Evolutionary conservation across 2,797 vertebrate species (phyloP), one percentile per base, ranked within the genome.

Genomic region (Squalus acanthias): DNA sequence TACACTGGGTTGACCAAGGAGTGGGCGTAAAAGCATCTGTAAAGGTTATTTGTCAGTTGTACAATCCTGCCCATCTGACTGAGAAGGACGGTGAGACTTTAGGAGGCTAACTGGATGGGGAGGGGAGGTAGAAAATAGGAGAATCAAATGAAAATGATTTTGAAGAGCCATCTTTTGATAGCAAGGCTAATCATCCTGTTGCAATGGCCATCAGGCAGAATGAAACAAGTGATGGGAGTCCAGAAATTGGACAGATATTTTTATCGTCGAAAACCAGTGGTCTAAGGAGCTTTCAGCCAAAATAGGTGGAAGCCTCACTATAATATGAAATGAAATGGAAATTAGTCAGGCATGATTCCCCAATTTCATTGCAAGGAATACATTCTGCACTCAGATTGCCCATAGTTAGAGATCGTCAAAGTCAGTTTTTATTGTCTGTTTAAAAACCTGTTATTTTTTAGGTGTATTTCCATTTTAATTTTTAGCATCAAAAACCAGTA

Each of bases 311-410:
- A 22, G 65, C n/a, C 29, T 93, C n/a, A 29, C 17, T 69, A 69
- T 93, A 93, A 93, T 46, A 26, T 46, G 60, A 46, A 93, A 24
- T 93, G 17, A 46, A 93, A 69, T 93, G 91, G 65, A 93, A 93
- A 69, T 69, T 67, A 93, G 26, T 93, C 65, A 46, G 63, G 65
- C 65, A 10, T 46, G 65, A 69, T 93, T 46, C 17, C 91, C 65
- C 91, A 93, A 46, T 93, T 93, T 69, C 63, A 69, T 69, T 69
- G 20, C 65, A 69, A n/a, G 22, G 65, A 69, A 46, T 92, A 65
- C 89, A 65, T 93, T 26, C 63, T 69, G n/a, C 91, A 93, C 9
- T 93, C n/a, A 46, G n/a, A 46, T 93, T 69, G 17, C 33, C n/a
- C 63, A 67, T 46, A 39, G 9, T 69, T 93, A 93, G n/a, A 69